Conservation (phyloP, 2,797 vertebrate species). For the Oreortyx pictus region DNA sequence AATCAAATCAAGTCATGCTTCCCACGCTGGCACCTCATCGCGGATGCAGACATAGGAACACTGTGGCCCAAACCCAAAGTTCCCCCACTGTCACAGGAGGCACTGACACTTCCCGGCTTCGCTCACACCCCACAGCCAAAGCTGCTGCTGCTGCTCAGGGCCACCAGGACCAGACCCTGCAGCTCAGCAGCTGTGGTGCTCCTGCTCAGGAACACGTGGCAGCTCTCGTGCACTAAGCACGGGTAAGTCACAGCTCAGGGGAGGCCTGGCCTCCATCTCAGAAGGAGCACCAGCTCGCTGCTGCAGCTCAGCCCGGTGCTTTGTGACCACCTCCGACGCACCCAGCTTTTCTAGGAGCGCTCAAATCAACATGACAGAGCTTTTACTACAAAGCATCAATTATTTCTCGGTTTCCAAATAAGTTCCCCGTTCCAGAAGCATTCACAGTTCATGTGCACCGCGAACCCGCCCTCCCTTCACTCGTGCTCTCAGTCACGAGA, state of each 20-base stretch:
- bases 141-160: neutral
- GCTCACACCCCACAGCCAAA: neutral
- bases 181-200: neutral
- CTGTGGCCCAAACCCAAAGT: neutral
- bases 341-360: neutral
- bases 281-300: too few species aligned
- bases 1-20: neutral
- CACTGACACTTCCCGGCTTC: neutral
- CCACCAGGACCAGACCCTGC: neutral
- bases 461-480: neutral
- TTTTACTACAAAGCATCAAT: neutral
- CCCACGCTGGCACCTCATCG: neutral
- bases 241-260: accelerated
- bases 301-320: neutral
- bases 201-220: accelerated
- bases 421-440: neutral
- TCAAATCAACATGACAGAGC: neutral
- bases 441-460: accelerated
- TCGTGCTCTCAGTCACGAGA: neutral
- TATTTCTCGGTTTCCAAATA: neutral
- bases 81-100: neutral
- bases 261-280: neutral
- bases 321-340: neutral
- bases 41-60: neutral
- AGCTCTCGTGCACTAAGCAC: neutral